phyloP scores from a whole-genome alignment of 1,140 invertebrate genomes.

The Dryas iulia region DNA sequence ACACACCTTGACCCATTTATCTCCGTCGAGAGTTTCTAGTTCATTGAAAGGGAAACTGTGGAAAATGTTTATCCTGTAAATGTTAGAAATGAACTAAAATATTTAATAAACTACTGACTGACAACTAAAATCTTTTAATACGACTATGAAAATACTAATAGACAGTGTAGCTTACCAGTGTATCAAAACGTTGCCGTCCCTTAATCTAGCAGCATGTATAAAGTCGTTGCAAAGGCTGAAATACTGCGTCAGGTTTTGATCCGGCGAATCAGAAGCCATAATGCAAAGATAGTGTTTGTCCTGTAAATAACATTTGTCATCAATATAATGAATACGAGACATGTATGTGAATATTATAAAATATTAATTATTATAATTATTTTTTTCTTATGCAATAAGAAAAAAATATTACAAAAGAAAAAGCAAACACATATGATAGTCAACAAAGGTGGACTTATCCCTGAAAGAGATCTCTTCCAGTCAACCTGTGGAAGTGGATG shows the following conservation, averaged over 20 bases:
- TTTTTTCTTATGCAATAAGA: too few species aligned
- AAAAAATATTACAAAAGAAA: too few species aligned
- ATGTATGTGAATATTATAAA: too few species aligned
- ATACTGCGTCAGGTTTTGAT: slow-evolving; percentile 96
- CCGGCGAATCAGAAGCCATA: slow-evolving; percentile 94
- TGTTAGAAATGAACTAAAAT: not conserved
- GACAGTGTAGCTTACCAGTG: slow-evolving; percentile 88
- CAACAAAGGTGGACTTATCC: too few species aligned
- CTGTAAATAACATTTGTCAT: slow-evolving; percentile 77
- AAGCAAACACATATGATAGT: too few species aligned
- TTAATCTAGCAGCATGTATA: slow-evolving; percentile 93
- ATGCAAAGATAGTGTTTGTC: slow-evolving; percentile 97
- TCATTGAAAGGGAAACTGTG: not conserved
- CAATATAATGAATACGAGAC: not conserved
- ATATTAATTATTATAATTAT: not conserved
- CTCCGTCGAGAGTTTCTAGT: not conserved
- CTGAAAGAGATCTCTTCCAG: too few species aligned
- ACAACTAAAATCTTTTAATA: not conserved
- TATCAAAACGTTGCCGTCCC: slow-evolving; percentile 95
- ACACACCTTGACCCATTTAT: slow-evolving; percentile 20
- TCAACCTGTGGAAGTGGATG: too few species aligned
- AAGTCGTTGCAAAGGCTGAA: slow-evolving; percentile 97
- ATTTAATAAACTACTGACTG: not conserved
- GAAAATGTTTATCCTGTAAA: not conserved
- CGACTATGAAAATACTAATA: not conserved